A percentile compares a stretch with the other conserved stretches of the same genome.
Conservation (phyloP, 2,888 invertebrate genomes). For the Nowickia ferox region DNA sequence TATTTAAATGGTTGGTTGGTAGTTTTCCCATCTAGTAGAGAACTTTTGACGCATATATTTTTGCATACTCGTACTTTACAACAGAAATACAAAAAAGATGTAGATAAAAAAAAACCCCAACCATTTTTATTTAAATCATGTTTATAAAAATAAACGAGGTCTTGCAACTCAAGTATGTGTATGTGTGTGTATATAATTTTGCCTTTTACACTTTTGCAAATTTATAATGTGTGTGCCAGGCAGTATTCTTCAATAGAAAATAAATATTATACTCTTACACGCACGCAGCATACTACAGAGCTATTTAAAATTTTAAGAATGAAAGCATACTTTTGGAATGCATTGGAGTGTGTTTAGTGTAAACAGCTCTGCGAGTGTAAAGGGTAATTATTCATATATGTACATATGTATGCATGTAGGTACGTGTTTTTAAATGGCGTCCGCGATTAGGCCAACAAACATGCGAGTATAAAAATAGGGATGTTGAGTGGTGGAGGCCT, state of each 20-base stretch:
- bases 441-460: neutral
- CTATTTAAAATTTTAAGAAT: neutral
- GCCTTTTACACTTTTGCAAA: neutral
- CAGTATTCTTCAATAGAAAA: constrained; percentile 38
- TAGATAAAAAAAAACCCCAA: constrained; percentile 60
- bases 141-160: constrained; percentile 38
- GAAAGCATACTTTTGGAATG: too few relatives aligned
- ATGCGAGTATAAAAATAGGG: neutral
- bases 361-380: too few relatives aligned
- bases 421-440: too few relatives aligned
- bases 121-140: constrained; percentile 38
- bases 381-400: too few relatives aligned
- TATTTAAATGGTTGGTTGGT: constrained; percentile 46
- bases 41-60: constrained; percentile 58
- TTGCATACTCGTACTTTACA: constrained; percentile 30
- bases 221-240: neutral
- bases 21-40: neutral
- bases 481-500: constrained; percentile 2
- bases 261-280: neutral
- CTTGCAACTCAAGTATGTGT: constrained; percentile 39
- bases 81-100: constrained; percentile 33
- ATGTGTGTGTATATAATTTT: neutral
- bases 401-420: too few relatives aligned
- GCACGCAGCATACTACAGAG: constrained; percentile 35
- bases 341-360: too few relatives aligned